Base-by-base conservation (phyloP, 30 jellyfish, hydroid and myxozoan genomes). In the Catostylus mosaicus region DNA sequence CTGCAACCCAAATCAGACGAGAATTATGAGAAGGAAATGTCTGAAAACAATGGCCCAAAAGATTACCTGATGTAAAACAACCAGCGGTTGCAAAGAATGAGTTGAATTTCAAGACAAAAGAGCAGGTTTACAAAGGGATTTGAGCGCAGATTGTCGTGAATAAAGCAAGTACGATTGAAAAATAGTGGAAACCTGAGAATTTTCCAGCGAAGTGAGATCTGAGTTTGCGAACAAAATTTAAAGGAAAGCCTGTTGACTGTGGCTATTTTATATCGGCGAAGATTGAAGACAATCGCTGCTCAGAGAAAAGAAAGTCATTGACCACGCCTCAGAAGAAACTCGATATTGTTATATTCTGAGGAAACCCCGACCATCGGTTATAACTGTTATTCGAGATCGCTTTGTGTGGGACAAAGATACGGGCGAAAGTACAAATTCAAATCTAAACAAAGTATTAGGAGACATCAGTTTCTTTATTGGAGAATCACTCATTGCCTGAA, bases 71-170 rank as follows among this genome's bases (percentile, higher is more conserved):
- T 23, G 65, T 35, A 76, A 54, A 60, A 57, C 75, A n/a, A 38
- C 63, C 67, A 71, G 66, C 67, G 22, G 68, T 29, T 38, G 89
- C 71, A 65, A 63, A 77, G 51, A 35, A 77, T 61, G 34, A 40
- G 22, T 47, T 29, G 80, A 52, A 10, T 23, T 27, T 11, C 38
- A n/a, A 46, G 59, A 59, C 68, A 77, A 38, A 77, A 24, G 80
- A 46, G 70, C 79, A 60, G 80, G 75, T 59, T 30, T 43, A 35
- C 26, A 47, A 8, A 34, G 50, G 43, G 89, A 60, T 32, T 60
- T 29, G 27, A 34, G 63, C 32, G 46, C 10, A 60, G 89, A 64
- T 18, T 61, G 50, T 46, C 18, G 51, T 24, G 52, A 60, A 77
- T 77, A 61, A 61, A 0, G 73, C 34, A 24, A 76, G 52, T 59